A percentile compares a stretch with the other conserved stretches of the same genome.
Evolutionary conservation across 2,113 vertebrate species (phyloP).

Genomic region (Pampusana beccarii): DNA sequence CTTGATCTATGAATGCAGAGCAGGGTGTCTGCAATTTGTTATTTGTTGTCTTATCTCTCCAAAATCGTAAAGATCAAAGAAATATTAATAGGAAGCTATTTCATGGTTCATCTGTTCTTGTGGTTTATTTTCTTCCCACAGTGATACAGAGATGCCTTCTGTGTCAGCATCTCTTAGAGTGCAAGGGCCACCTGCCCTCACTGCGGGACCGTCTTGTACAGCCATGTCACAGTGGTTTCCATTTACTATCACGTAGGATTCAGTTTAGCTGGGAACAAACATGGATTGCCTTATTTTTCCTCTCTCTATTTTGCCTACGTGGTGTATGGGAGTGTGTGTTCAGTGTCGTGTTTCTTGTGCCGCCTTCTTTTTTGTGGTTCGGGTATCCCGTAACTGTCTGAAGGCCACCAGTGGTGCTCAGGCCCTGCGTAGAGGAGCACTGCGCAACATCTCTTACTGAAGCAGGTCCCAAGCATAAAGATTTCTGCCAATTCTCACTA

Average conservation of each 20-base stretch:
- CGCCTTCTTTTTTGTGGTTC: not conserved
- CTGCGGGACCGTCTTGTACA: not conserved
- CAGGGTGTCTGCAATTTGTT: not conserved
- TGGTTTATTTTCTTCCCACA: not conserved
- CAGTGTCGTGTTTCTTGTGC: not conserved
- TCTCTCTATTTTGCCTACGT: not conserved
- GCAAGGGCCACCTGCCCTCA: not conserved
- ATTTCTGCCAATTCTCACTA: not conserved
- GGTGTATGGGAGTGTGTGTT: not conserved
- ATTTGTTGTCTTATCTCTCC: not conserved
- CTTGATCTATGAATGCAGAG: not conserved
- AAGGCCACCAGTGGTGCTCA: not conserved
- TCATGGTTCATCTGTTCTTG: not conserved
- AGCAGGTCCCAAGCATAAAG: not conserved
- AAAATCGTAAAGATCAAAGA: not conserved
- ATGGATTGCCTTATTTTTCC: not conserved
- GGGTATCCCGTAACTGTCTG: not conserved
- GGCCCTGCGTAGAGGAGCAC: not conserved
- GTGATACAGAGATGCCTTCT: not conserved
- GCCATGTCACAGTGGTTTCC: not conserved
- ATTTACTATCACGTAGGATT: not conserved
- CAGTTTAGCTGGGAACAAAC: not conserved
- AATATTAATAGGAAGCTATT: not conserved
- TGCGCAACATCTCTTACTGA: not conserved
- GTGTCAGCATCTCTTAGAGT: not conserved